phyloP scores from a whole-genome alignment of 2,113 vertebrate species.

The Gymnobelideus leadbeateri region DNA sequence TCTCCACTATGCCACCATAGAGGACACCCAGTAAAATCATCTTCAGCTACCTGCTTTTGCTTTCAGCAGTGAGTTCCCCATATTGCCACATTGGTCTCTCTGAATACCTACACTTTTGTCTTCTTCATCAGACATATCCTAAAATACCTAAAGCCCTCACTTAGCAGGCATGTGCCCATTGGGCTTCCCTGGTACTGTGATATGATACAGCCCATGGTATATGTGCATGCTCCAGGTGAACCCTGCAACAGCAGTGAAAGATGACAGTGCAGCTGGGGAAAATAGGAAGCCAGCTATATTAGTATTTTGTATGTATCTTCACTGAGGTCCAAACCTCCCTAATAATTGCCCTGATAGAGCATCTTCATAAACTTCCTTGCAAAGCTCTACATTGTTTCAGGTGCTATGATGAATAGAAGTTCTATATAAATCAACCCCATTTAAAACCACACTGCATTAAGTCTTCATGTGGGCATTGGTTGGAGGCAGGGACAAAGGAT shows the following conservation, averaged over 20 bases:
- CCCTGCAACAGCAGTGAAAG: background rate
- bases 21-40: background rate
- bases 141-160: background rate
- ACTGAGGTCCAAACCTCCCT: background rate
- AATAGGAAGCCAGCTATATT: background rate
- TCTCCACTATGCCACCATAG: background rate
- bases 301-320: background rate
- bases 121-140: background rate
- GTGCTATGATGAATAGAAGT: constrained; percentile 25
- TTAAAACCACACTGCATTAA: constrained; percentile 65
- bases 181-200: background rate
- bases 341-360: background rate
- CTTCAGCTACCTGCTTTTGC: background rate
- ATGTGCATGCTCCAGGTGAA: background rate
- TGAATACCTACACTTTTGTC: background rate
- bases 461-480: constrained; percentile 34
- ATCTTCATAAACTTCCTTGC: constrained; percentile 20
- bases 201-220: background rate
- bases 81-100: background rate
- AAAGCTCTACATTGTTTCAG: constrained; percentile 35
- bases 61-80: background rate
- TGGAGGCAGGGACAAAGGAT: background rate
- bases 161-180: background rate
- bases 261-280: background rate
- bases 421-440: constrained; percentile 42